Base-by-base conservation (phyloP, 1,140 invertebrate genomes). In the Saccostrea echinata region DNA sequence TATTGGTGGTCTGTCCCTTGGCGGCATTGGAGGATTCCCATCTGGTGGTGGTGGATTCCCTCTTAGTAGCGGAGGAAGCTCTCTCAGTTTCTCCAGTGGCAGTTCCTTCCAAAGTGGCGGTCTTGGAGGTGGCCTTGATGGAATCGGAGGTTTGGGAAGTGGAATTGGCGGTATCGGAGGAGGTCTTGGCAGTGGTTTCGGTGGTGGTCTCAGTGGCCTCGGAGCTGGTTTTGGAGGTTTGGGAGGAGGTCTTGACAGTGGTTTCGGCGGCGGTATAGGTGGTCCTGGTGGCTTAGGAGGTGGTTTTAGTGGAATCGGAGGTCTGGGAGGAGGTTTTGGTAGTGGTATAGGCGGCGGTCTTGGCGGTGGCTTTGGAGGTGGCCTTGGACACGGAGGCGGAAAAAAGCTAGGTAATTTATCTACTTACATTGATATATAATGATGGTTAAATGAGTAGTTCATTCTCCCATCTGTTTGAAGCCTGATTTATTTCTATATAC, bases 21-120 rank as follows among this genome's bases (percentile, higher is more conserved):
- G 57, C 24, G 57, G 57, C 21, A 64, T 64, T 64, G 57, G 57
- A 64, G 57, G 57, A n/a, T 64, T 64, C 24, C 57, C 57, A 21
- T 64, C 57, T 64, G n/a, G n/a, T n/a, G n/a, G n/a, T n/a, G 64
- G 64, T 1, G 64, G 64, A 68, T 68, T 68, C 27, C 64, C 64
- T 6, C 2, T 9, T 24, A 27, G 64, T 33, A 24, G 1, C 1
- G 64, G 68, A 30, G 68, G 68, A 76, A 18, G 12, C 68, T 13
- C 30, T 33, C 27, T 76, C 24, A 4, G 24, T 16, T 11, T 27
- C 11, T 27, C 27, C 1, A 33, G 27, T 12, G 68, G 68, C 13
- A 18, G 68, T 16, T 30, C 27, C 16, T 33, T 33, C 68, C 27
- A 18, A 21, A 24, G 57, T 61, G 18, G 12, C 9, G 24, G 68